Evolutionary conservation across 2,888 invertebrate genomes (phyloP), one percentile per base, ranked within the genome.

Genomic region (Cantharis rustica): DNA sequence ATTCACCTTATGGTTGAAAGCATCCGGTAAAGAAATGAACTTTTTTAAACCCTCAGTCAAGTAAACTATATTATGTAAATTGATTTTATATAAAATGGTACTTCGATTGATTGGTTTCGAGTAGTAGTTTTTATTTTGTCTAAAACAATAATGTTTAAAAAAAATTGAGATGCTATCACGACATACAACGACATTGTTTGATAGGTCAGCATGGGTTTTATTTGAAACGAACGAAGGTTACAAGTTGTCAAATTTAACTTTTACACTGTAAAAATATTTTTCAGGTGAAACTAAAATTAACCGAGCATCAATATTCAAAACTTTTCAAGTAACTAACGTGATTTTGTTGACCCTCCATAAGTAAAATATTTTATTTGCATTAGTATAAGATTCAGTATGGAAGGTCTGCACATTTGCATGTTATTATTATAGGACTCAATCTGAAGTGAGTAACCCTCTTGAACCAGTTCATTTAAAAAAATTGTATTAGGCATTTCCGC

Each of bases 381-480:
- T 47, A 47, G n/a, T 47, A 47, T 47, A 47, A 47, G 47, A 47
- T 47, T n/a, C 47, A 2, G 47, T 47, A 47, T 47, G 47, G 47
- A 47, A 47, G 20, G 64, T 23, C 64, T 66, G 13, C 20, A n/a
- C 17, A 66, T 66, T 66, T 66, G 64, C 64, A 66, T 66, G n/a
- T 66, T 66, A 66, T 66, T 66, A 23, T 66, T 66, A 11, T 66
- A 66, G 64, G 64, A 66, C 64, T 66, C 64, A 20, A 47, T 47
- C 47, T 47, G 47, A 47, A 66, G 64, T 66, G 64, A 66, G 64
- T 66, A 66, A 66, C 64, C 64, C 64, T 66, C 64, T 66, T 66
- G 64, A 66, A 66, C 20, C 64, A 66, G 64, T 66, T 66, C 16
- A 66, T 15, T 66, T 23, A 66, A 66, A 66, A 66, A 23, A 66